These are phyloP conservation scores for Excalfactoria chinensis DNA, from an alignment of 2,113 vertebrate genomes.

Conservation along the genomic window DNA sequence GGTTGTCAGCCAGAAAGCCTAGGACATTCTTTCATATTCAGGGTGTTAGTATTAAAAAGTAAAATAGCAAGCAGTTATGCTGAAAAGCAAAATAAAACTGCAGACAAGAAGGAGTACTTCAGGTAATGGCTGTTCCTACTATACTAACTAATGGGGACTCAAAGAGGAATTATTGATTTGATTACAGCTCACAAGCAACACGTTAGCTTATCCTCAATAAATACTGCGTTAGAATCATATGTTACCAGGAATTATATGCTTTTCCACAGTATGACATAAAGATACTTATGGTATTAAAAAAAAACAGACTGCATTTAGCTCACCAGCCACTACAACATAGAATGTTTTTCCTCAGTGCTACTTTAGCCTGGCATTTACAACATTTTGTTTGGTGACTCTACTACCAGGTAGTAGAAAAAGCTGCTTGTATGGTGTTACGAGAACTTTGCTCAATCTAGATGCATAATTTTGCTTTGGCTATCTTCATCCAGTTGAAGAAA, in stretches of 20 bases:
- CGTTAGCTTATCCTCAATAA: conserved; percentile 3
- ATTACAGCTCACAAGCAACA: not conserved
- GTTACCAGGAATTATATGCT: not conserved
- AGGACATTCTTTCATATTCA: conserved; percentile 12
- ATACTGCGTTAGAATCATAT: not conserved
- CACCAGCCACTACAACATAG: not conserved
- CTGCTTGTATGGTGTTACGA: not conserved
- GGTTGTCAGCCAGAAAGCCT: conserved; percentile 54
- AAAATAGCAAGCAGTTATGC: conserved; percentile 68
- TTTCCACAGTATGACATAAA: rapidly evolving
- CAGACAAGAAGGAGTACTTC: conserved; percentile 35
- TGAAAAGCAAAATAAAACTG: conserved; percentile 38
- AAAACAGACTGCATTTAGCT: not conserved
- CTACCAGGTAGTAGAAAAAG: not conserved
- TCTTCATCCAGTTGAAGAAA: not conserved
- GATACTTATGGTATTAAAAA: not conserved
- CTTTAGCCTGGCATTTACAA: not conserved
- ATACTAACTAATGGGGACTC: conserved; percentile 24
- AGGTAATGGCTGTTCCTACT: not conserved
- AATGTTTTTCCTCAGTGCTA: not conserved
- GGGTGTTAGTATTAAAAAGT: conserved; percentile 58
- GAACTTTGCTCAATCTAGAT: not conserved
- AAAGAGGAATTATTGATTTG: conserved; percentile 2
- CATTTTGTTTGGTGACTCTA: not conserved
- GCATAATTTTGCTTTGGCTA: not conserved